Conservation (phyloP, 2,888 invertebrate species). For the Prosopocoilus inquinatus region DNA sequence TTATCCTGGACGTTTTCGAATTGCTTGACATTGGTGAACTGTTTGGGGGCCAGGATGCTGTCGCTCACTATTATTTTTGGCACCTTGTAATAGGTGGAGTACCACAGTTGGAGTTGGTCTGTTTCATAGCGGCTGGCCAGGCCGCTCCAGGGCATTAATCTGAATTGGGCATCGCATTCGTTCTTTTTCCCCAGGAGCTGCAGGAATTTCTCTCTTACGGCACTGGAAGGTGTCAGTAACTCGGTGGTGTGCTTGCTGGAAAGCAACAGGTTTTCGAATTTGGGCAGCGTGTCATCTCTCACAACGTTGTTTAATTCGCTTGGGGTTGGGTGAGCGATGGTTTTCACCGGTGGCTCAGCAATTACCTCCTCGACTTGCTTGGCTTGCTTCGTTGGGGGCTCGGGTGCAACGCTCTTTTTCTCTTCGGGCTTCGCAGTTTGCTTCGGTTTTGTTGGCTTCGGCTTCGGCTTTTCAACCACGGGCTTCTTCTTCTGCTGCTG, state of each 20-base stretch:
- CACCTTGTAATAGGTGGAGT: slow-evolving; percentile 18
- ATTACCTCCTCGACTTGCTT: neutral
- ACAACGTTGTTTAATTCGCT: too few species aligned
- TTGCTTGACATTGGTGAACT: slow-evolving; percentile 34
- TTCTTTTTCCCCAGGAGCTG: slow-evolving; percentile 19
- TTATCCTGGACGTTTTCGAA: slow-evolving; percentile 20
- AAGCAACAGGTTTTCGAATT: neutral
- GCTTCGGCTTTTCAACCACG: too few species aligned
- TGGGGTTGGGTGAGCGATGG: too few species aligned
- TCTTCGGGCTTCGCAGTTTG: neutral
- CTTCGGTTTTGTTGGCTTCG: neutral
- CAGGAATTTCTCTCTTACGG: slow-evolving; percentile 18
- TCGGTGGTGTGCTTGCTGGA: neutral
- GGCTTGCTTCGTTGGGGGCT: too few species aligned
- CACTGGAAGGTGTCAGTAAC: slow-evolving; percentile 13
- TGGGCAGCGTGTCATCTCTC: neutral
- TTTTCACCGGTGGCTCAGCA: neutral
- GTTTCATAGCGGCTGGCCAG: slow-evolving; percentile 23
- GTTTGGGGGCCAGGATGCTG: slow-evolving; percentile 22
- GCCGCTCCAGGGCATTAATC: slow-evolving; percentile 30
- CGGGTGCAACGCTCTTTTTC: neutral
- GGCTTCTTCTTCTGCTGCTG: neutral
- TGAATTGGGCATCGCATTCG: slow-evolving; percentile 18
- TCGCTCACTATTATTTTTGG: slow-evolving; percentile 27
- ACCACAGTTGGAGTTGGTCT: slow-evolving; percentile 30